These are phyloP conservation scores for Cuniculus paca DNA, from an alignment of 2,797 vertebrate species.

Conservation along the genomic window DNA sequence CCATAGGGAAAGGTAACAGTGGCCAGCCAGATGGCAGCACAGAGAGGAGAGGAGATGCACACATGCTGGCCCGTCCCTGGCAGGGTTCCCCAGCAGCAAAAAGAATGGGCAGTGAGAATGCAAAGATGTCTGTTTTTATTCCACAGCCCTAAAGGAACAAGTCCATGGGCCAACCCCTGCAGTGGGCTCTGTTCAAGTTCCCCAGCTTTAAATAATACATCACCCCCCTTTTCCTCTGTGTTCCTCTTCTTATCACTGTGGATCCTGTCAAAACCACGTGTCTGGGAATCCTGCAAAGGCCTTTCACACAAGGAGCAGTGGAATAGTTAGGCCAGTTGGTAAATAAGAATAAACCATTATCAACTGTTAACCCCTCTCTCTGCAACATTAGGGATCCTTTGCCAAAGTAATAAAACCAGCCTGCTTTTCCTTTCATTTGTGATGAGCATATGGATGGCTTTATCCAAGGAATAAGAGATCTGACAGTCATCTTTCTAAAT, in stretches of 20 bases:
- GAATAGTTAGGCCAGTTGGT: neutral
- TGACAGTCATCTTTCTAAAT: constrained; percentile 62
- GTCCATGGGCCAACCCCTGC: neutral
- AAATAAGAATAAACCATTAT: constrained; percentile 32
- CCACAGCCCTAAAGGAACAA: neutral
- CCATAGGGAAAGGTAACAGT: neutral
- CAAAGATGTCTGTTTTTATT: constrained; percentile 61
- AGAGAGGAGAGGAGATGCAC: neutral
- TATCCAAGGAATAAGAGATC: constrained; percentile 32
- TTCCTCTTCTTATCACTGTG: constrained; percentile 8
- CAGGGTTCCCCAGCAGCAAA: neutral
- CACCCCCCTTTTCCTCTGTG: neutral
- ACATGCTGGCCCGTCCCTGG: neutral
- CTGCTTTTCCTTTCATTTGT: constrained; percentile 39
- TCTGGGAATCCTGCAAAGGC: constrained; percentile 3
- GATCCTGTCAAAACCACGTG: constrained; percentile 41
- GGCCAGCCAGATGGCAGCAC: neutral
- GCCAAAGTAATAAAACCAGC: constrained; percentile 66
- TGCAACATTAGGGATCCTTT: neutral
- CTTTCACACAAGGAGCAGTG: constrained; percentile 33
- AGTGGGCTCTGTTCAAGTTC: constrained; percentile 36
- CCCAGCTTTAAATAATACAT: constrained; percentile 69
- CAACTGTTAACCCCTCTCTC: neutral
- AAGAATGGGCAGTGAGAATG: neutral
- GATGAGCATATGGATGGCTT: constrained; percentile 33